Evolutionary conservation across 2,888 invertebrate species (phyloP), one percentile per base, ranked within the genome.

Genomic region (Lasioglossum lativentre): DNA sequence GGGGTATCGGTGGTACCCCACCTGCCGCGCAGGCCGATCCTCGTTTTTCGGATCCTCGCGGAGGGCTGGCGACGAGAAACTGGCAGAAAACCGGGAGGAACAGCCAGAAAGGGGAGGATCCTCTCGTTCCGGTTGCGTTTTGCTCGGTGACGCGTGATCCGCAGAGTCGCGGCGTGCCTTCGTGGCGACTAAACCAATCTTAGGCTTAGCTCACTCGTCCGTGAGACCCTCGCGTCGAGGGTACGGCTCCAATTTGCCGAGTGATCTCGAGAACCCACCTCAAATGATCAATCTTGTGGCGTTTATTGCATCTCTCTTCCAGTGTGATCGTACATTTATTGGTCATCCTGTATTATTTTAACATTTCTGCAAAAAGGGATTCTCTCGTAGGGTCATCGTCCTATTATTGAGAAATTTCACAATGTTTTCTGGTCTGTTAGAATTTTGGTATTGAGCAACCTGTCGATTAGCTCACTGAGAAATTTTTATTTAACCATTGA

Each of bases 181-280:
- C 93, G 94, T 93, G 95, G 94, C 93, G 90, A 94, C 94, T 95
- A 95, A 95, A 94, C 95, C 95, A 95, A 95, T 95, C 94, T 95
- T 91, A 89, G 93, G 95, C 95, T 95, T 95, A 95, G 94, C 89
- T 91, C 94, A 88, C 82, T 93, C 92, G 93, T 83, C 93, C 93
- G 94, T 93, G 91, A 93, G 89, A 90, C 93, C 92, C 91, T 90
- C 82, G 83, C 86, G 76, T 75, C 78, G 73, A 85, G 81, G 80
- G 78, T 86, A 82, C 68, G 83, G 89, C 86, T 88, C 90, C 94
- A 94, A 95, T 95, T 95, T 93, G 89, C 91, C 92, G 92, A 94
- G 93, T 94, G 92, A 94, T 94, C 91, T 92, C 91, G 87, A 92
- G 90, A 91, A 91, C 88, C 86, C 70, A 80, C 81, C 85, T 80